Conservation (phyloP, 2,113 vertebrate genomes). For the Daubentonia madagascariensis region DNA sequence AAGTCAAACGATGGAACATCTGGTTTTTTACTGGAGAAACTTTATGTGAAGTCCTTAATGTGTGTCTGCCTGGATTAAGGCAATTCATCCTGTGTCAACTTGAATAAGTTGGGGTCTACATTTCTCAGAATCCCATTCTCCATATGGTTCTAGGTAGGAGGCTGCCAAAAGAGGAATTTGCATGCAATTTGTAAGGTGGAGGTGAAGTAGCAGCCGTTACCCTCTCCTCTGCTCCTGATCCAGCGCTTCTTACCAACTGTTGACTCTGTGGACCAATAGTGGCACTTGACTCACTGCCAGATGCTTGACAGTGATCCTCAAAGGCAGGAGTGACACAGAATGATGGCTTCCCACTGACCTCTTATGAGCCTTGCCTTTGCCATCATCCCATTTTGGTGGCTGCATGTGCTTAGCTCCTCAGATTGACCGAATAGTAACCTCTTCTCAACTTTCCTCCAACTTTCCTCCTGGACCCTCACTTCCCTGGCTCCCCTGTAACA, state of each 20-base stretch:
- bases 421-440: neutral
- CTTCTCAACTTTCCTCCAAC: neutral
- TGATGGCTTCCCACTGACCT: neutral
- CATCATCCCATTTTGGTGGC: neutral
- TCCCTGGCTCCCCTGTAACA: neutral
- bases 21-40: neutral
- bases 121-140: neutral
- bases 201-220: neutral
- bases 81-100: neutral
- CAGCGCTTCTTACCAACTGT: neutral
- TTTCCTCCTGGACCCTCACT: neutral
- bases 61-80: neutral
- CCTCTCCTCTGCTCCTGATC: neutral
- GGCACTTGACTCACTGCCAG: neutral
- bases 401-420: neutral
- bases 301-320: neutral
- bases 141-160: neutral
- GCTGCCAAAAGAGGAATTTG: neutral
- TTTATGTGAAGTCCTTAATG: neutral
- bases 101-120: neutral
- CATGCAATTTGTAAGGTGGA: neutral
- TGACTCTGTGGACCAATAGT: neutral
- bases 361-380: neutral
- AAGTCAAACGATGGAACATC: neutral
- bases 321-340: neutral